Percentiles rank a stretch among this genome's conserved stretches.
phyloP scores from a whole-genome alignment of 1,140 invertebrate species.

The Goniozus legneri region DNA sequence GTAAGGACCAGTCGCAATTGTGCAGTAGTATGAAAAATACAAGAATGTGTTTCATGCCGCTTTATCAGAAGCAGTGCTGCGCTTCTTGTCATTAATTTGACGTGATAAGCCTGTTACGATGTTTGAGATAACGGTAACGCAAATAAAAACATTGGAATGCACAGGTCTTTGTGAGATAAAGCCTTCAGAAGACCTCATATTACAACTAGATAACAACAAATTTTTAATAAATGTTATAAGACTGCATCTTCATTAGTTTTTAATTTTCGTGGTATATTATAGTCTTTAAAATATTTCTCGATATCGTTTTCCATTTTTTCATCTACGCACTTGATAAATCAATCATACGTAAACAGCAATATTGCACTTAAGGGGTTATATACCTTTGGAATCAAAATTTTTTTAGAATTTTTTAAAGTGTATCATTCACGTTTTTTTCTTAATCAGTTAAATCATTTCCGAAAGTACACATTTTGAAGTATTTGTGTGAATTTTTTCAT shows the following conservation, averaged over 20 bases:
- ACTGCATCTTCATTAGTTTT: no score
- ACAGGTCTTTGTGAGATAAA: neutral
- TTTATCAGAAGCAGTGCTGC: slow-evolving; percentile 82
- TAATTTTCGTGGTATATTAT: neutral
- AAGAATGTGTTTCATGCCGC: slow-evolving; percentile 77
- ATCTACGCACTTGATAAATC: neutral
- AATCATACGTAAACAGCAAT: neutral
- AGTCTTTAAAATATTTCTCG: neutral
- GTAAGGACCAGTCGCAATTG: slow-evolving; percentile 74
- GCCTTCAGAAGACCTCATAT: neutral
- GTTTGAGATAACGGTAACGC: neutral
- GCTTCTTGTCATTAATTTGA: slow-evolving; percentile 61
- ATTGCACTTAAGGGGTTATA: neutral
- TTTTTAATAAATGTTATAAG: no score
- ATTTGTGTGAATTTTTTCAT: no score
- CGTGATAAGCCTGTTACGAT: slow-evolving; percentile 2
- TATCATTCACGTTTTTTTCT: no score
- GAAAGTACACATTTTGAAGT: no score
- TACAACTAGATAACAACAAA: neutral
- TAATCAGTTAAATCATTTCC: no score
- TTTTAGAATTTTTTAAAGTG: no score
- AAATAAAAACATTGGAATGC: neutral
- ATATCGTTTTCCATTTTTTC: neutral
- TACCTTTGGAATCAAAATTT: no score
- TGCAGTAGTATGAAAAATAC: slow-evolving; percentile 77